Conservation (phyloP, 1,140 invertebrate genomes). For the Drosophila carrolli region DNA sequence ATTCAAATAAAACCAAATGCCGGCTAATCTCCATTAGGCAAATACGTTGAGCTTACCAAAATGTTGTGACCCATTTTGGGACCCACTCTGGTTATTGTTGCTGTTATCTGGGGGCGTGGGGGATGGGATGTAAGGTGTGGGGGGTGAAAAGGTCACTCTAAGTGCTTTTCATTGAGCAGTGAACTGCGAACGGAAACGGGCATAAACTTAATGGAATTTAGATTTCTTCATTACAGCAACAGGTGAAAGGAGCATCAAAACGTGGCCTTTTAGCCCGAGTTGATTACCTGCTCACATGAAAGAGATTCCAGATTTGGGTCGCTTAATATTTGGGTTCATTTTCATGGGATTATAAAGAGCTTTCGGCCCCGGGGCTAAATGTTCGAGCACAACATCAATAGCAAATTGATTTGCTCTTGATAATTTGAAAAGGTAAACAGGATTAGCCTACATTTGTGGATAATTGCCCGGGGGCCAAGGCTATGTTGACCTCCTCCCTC, state of each 20-base stretch:
- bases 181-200: constrained; percentile 41
- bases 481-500: neutral
- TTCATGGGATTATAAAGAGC: constrained; percentile 57
- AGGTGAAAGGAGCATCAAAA: constrained; percentile 43
- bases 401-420: constrained; percentile 62
- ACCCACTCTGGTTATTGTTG: constrained; percentile 17
- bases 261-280: constrained; percentile 10
- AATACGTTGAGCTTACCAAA: constrained; percentile 57
- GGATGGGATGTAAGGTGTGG: neutral
- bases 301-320: constrained; percentile 50
- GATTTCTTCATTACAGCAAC: constrained; percentile 64
- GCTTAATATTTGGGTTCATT: constrained; percentile 55
- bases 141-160: constrained; percentile 52
- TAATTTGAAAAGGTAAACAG: constrained; percentile 57
- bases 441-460: constrained; percentile 47
- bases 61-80: constrained; percentile 51
- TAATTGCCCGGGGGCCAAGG: constrained; percentile 25
- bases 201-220: constrained; percentile 62
- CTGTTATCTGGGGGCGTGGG: neutral
- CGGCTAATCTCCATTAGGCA: constrained; percentile 66
- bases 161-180: constrained; percentile 56
- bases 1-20: constrained; percentile 67
- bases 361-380: constrained; percentile 20
- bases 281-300: constrained; percentile 55
- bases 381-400: constrained; percentile 46